phyloP scores from a whole-genome alignment of 2,888 invertebrate genomes.

The Eilema caniola region DNA sequence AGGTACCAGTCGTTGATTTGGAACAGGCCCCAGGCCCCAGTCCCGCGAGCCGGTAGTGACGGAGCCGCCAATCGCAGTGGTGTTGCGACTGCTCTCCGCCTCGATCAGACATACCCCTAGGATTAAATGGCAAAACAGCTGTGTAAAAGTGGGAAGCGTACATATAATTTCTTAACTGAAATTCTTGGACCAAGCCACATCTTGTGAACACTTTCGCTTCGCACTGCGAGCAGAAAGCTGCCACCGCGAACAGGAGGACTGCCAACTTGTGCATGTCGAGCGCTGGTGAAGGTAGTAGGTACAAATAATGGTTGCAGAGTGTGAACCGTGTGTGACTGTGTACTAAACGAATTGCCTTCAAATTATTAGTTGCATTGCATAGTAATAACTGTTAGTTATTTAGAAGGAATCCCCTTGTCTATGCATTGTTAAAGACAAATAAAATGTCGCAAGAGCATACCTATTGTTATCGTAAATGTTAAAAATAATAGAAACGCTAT shows the following conservation, averaged over 20 bases:
- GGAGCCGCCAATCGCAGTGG: slow-evolving; percentile 68
- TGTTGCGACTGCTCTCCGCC: slow-evolving; percentile 78
- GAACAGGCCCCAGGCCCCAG: slow-evolving; percentile 83
- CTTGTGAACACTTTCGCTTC: slow-evolving; percentile 52
- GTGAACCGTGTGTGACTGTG: slow-evolving; percentile 12
- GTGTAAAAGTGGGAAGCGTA: slow-evolving; percentile 2
- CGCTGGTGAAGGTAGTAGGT: neutral
- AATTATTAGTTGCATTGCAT: neutral
- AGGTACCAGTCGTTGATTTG: slow-evolving; percentile 77
- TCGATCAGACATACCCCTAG: slow-evolving; percentile 84
- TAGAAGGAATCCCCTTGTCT: neutral
- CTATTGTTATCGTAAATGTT: no score
- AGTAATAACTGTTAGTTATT: slow-evolving; percentile 40
- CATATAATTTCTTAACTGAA: slow-evolving; percentile 65
- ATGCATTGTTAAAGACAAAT: neutral
- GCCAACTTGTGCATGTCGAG: slow-evolving; percentile 15
- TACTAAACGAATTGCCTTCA: neutral
- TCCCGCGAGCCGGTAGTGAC: slow-evolving; percentile 81
- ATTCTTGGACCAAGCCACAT: slow-evolving; percentile 60
- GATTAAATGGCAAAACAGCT: neutral
- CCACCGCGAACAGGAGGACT: slow-evolving; percentile 11
- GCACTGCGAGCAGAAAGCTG: slow-evolving; percentile 17
- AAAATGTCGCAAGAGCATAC: neutral
- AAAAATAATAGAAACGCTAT: neutral
- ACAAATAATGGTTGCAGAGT: neutral